Conservation (phyloP, 2,888 invertebrate genomes). For the Junonia oenone region DNA sequence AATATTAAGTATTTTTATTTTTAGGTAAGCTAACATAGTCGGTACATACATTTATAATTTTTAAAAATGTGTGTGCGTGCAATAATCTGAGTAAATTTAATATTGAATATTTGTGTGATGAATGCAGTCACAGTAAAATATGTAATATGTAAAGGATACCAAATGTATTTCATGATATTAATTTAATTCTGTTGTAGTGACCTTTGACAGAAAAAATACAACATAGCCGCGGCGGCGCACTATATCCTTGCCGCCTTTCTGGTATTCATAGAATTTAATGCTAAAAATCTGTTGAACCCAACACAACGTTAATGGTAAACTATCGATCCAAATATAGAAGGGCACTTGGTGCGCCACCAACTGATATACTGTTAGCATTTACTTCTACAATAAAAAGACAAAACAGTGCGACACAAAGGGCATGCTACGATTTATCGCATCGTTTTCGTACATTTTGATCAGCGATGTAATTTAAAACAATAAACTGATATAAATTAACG, state of each 20-base stretch:
- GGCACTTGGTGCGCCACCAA: conserved; percentile 67
- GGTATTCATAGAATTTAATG: conserved; percentile 61
- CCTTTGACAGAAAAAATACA: conserved; percentile 12
- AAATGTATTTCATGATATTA: background rate
- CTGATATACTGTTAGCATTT: conserved; percentile 60
- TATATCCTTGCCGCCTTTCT: conserved; percentile 42
- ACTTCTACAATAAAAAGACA: conserved; percentile 52
- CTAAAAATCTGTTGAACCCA: conserved; percentile 63
- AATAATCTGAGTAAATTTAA: background rate
- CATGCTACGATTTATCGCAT: conserved; percentile 58
- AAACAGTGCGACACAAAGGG: conserved; percentile 62
- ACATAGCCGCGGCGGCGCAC: conserved; percentile 57
- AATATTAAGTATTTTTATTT: too few relatives aligned
- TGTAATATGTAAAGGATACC: background rate
- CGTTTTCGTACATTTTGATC: conserved; percentile 28
- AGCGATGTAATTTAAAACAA: conserved; percentile 37
- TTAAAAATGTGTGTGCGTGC: background rate
- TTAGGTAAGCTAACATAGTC: background rate
- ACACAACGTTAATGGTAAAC: conserved; percentile 61
- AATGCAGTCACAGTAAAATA: background rate
- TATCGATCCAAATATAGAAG: conserved; percentile 73
- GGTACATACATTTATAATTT: background rate
- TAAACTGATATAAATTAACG: conserved; percentile 46
- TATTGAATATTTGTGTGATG: background rate
- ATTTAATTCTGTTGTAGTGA: background rate